Evolutionary conservation across 1,140 invertebrate species (phyloP), one percentile per base, ranked within the genome.

Genomic region (Drosophila lacteicornis): DNA sequence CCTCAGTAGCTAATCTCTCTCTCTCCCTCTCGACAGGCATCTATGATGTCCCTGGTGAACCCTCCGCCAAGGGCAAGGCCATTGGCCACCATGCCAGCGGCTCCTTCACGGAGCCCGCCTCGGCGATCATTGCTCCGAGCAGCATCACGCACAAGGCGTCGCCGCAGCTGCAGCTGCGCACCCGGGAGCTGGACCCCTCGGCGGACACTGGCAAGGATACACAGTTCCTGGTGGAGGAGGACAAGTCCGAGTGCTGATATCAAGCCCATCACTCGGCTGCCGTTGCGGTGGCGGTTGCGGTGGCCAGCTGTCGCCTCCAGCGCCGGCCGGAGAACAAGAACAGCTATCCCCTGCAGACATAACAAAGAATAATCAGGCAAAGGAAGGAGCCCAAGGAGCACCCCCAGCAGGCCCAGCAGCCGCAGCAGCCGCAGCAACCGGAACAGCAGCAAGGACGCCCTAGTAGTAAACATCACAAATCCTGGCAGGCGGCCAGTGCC

Each of bases 121-220:
- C 95, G 53, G 95, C 96, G 43, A 95, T 97, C 53, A 94, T 97
- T 33, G 95, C 96, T 30, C 97, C 97, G 22, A 97, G 97, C 59
- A 96, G 96, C 82, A 94, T 97, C 25, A 95, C 96, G 63, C 96
- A 97, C 79, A 95, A 96, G 88, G 95, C 95, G 51, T 96, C 96
- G 27, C 96, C 96, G 19, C 95, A 96, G 80, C 93, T 96, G 71
- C 95, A 96, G 79, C 93, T 97, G 36, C 94, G 95, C 69, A 95
- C 96, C 70, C 94, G 95, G 80, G 96, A 98, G 92, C 94, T 98
- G 38, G 97, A 98, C 93, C 97, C 97, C 2, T 95, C 95, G 58
- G 94, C 95, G 27, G 97, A 98, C 91, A 97, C 97, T n/a, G 97
- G 97, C 90, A 97, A 97, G 93, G 98, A 98, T 93, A 98, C 97